Percentiles rank a stretch among this genome's conserved stretches.
Conservation (phyloP, 2,888 invertebrate genomes). For the Caenorhabditis sp. region DNA sequence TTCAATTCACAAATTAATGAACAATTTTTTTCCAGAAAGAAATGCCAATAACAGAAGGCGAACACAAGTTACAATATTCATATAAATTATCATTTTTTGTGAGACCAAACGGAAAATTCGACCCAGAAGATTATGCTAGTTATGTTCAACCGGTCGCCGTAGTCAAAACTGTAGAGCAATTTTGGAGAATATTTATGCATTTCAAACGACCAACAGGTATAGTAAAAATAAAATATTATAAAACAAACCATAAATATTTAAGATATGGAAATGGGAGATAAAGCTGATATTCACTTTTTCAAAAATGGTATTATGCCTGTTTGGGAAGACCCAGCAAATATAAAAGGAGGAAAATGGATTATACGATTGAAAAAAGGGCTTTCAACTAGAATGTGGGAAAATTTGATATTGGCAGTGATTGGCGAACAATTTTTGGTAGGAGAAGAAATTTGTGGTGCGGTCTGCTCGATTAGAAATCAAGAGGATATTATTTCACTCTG, state of each 20-base stretch:
- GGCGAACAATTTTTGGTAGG: constrained; percentile 76
- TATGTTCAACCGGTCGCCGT: constrained; percentile 60
- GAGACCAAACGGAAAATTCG: constrained; percentile 67
- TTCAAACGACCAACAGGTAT: constrained; percentile 42
- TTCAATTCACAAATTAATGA: background rate
- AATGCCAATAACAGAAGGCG: constrained; percentile 3
- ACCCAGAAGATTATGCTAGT: constrained; percentile 63
- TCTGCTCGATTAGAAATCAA: constrained; percentile 91
- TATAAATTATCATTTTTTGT: constrained; percentile 68
- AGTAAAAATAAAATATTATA: background rate
- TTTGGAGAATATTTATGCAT: constrained; percentile 89
- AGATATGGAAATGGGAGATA: constrained; percentile 80
- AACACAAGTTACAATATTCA: constrained; percentile 62
- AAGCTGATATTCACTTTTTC: constrained; percentile 92
- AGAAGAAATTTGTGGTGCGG: constrained; percentile 96
- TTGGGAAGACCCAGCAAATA: constrained; percentile 98
- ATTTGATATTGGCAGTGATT: constrained; percentile 94
- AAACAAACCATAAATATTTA: background rate
- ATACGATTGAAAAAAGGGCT: constrained; percentile 82
- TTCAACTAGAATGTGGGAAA: constrained; percentile 85
- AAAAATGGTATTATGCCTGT: constrained; percentile 98
- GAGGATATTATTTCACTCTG: constrained; percentile 72
- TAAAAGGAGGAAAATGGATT: constrained; percentile 97
- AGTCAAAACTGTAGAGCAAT: constrained; percentile 82
- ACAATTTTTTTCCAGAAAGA: constrained; percentile 18